These are phyloP conservation scores for Bombyx mandarina DNA, from an alignment of 1,140 invertebrate species.

Conservation along the genomic window DNA sequence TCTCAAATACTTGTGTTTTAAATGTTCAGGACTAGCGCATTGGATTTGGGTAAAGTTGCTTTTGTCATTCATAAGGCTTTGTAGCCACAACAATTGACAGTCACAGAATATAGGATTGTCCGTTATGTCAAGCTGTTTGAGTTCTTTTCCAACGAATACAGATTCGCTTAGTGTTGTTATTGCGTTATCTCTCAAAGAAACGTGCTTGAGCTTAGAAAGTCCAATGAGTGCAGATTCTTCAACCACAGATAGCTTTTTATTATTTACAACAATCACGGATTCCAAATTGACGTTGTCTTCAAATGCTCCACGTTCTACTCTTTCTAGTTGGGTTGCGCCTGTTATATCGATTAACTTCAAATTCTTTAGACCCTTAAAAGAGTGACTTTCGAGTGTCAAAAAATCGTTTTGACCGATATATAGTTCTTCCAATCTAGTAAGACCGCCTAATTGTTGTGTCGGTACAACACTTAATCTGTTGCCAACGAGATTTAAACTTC, in stretches of 20 bases:
- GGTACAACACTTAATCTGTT: constrained; percentile 83
- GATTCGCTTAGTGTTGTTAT: constrained; percentile 81
- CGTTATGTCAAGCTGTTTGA: constrained; percentile 82
- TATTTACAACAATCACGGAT: constrained; percentile 81
- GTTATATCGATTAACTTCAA: constrained; percentile 83
- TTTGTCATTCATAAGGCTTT: constrained; percentile 79
- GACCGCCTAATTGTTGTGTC: constrained; percentile 78
- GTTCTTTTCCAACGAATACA: constrained; percentile 82
- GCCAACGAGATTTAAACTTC: constrained; percentile 82
- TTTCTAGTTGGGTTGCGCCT: constrained; percentile 79
- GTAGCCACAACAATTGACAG: constrained; percentile 85
- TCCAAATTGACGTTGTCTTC: constrained; percentile 86
- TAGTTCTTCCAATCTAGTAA: constrained; percentile 83
- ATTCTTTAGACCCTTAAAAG: constrained; percentile 83
- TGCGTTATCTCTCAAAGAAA: constrained; percentile 84
- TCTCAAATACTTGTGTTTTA: constrained; percentile 78
- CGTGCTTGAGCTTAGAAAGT: constrained; percentile 81
- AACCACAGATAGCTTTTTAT: constrained; percentile 79
- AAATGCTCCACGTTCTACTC: constrained; percentile 82
- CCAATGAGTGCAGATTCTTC: constrained; percentile 83
- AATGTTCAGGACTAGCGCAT: constrained; percentile 79
- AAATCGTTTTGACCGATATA: constrained; percentile 88
- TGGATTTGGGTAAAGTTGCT: constrained; percentile 81
- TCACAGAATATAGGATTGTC: constrained; percentile 89
- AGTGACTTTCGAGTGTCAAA: constrained; percentile 75